phyloP scores from a whole-genome alignment of 2,113 vertebrate species.

The Budorcas taxicolor region DNA sequence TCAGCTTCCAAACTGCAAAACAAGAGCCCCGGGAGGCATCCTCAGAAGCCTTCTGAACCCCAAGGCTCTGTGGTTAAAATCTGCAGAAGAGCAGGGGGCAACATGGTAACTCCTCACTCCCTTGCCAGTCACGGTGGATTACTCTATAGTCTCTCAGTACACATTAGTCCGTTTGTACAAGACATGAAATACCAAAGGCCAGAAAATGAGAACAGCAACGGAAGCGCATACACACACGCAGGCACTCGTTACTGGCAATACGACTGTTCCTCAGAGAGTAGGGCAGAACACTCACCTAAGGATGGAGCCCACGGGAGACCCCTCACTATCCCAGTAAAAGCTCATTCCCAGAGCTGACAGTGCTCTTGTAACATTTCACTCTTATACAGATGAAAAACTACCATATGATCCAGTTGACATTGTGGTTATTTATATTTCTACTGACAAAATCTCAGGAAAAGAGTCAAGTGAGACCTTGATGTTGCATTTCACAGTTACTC shows the following conservation, averaged over 20 bases:
- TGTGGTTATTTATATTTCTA: slow-evolving; percentile 12
- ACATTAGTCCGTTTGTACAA: not conserved
- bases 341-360: not conserved
- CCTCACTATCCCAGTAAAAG: not conserved
- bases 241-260: not conserved
- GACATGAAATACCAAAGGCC: not conserved
- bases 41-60: not conserved
- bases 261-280: not conserved
- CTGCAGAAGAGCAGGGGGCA: not conserved
- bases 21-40: not conserved
- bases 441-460: slow-evolving; percentile 25
- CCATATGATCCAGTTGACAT: not conserved
- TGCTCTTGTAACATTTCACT: not conserved
- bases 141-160: not conserved
- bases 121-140: not conserved
- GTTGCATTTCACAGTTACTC: slow-evolving; percentile 37
- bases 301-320: not conserved
- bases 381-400: not conserved
- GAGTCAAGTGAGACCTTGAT: slow-evolving; percentile 16
- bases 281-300: not conserved
- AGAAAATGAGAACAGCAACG: not conserved
- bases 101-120: not conserved
- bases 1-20: not conserved
- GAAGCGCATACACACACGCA: not conserved
- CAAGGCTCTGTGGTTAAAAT: not conserved